Evolutionary conservation across 2,888 invertebrate species (phyloP).

Genomic region (Mimachlamys varia): DNA sequence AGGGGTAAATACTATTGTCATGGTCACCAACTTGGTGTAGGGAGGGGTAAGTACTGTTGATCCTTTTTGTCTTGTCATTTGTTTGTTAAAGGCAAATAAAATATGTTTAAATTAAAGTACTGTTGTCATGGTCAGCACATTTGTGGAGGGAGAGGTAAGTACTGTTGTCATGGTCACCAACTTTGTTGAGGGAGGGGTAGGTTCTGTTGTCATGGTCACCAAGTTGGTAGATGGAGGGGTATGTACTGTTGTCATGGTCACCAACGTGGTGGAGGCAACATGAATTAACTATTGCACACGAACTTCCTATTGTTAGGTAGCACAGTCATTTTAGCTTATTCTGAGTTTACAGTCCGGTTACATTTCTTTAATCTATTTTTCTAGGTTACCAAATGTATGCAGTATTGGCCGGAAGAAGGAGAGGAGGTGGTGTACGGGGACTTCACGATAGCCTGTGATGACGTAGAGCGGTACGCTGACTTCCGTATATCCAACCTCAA

Average conservation of each 20-base stretch:
- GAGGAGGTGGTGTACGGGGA: conserved; percentile 58
- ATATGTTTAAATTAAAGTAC: too few relatives aligned
- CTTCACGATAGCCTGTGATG: conserved; percentile 56
- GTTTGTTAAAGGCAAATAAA: too few relatives aligned
- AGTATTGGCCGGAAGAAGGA: conserved; percentile 68
- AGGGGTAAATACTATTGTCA: conserved; percentile 7
- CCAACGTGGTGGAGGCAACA: neutral
- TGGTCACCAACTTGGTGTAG: neutral
- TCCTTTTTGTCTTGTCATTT: conserved; percentile 64
- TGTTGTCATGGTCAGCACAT: neutral
- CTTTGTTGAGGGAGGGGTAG: conserved; percentile 61
- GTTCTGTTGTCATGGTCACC: conserved; percentile 55
- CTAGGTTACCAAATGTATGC: conserved; percentile 69
- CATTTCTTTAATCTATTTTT: neutral
- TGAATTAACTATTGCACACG: too few relatives aligned
- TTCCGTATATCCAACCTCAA: conserved; percentile 63
- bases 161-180: conserved; percentile 8
- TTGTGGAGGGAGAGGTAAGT: conserved; percentile 6
- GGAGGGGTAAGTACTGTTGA: conserved; percentile 37
- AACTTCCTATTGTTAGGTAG: neutral
- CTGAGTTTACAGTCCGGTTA: neutral
- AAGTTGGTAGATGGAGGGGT: neutral
- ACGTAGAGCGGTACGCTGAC: conserved; percentile 64
- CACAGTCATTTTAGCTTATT: neutral
- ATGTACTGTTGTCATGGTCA: conserved; percentile 12